Evolutionary conservation across 1,140 invertebrate genomes (phyloP), one percentile per base, ranked within the genome.

Genomic region (Drosophila pachea): DNA sequence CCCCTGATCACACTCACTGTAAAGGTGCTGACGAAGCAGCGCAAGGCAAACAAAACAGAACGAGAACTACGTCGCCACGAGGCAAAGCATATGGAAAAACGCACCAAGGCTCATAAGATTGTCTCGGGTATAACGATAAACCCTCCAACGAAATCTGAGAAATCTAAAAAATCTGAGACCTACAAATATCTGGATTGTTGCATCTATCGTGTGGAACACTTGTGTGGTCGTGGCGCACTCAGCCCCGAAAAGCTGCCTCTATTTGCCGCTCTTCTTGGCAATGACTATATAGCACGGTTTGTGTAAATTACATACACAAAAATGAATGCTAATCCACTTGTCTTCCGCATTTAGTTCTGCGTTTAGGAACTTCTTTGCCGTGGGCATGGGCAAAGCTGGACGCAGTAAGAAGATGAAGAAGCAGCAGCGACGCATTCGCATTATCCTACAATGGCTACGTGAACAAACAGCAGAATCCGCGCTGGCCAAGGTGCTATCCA

Each of bases 251-350:
- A 94, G 36, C 82, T 97, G 42, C 95, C 96, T 3, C 78, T 98
- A 5, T 91, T 96, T 62, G 94, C 95, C n/a, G 93, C 94, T 8
- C 73, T 97, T 6, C 88, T 97, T 14, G 96, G 96, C 4, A 97
- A 97, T 91, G 96, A 97, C 90, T 97, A 95, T 89, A 92, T 96
- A n/a, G 91, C 93, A 43, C 68, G 68, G 68, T 66, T 16, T 36
- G 52, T 29, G 11, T 12, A 4, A 7, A 14, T 6, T 1, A 12
- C 6, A 12, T 40, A 5, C 0, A 40, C 5, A 2, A 11, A n/a
- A 7, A 8, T 8, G 9, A 38, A 5, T 12, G 0, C 29, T 12
- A 32, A 49, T 49, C 11, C 5, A n/a, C 32, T 4, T 8, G 6
- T 8, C 7, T 12, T 2, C 22, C 0, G 22, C 9, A 42, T 43